These are phyloP conservation scores for Enteromius radiatus DNA, from an alignment of 2,797 vertebrate species.

Conservation along the genomic window DNA sequence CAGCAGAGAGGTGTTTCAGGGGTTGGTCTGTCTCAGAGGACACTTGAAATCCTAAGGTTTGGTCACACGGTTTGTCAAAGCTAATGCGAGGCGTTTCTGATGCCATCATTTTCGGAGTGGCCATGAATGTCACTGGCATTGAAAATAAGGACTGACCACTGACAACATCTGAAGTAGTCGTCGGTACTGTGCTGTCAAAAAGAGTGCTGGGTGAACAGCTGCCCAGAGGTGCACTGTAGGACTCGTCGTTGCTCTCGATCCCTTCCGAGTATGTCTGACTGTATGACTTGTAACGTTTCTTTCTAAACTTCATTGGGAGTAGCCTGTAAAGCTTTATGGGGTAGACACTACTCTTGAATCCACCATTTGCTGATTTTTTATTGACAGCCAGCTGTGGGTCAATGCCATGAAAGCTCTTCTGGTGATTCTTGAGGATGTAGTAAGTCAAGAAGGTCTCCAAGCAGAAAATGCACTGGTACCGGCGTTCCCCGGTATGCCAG, in stretches of 20 bases:
- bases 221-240: conserved; percentile 67
- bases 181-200: conserved; percentile 74
- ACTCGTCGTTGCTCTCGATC: conserved; percentile 72
- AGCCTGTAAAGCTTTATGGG: conserved; percentile 97
- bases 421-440: conserved; percentile 97
- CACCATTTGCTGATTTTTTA: conserved; percentile 90
- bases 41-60: conserved; percentile 62
- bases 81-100: conserved; percentile 78
- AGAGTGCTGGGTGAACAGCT: conserved; percentile 76
- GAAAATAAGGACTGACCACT: conserved; percentile 69
- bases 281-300: conserved; percentile 90
- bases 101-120: conserved; percentile 78
- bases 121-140: conserved; percentile 81
- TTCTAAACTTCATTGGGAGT: conserved; percentile 95
- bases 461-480: conserved; percentile 99
- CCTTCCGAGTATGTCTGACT: conserved; percentile 83
- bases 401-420: conserved; percentile 97
- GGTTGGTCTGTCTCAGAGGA: conserved; percentile 62
- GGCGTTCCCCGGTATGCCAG: conserved; percentile 97
- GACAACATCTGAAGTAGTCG: conserved; percentile 60
- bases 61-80: conserved; percentile 75
- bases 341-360: conserved; percentile 91
- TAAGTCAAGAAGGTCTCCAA: conserved; percentile 99
- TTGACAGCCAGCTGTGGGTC: conserved; percentile 91
- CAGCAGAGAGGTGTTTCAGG: conserved; percentile 43